Evolutionary conservation across 2,888 invertebrate genomes (phyloP).

Genomic region (Oscheius sp.): DNA sequence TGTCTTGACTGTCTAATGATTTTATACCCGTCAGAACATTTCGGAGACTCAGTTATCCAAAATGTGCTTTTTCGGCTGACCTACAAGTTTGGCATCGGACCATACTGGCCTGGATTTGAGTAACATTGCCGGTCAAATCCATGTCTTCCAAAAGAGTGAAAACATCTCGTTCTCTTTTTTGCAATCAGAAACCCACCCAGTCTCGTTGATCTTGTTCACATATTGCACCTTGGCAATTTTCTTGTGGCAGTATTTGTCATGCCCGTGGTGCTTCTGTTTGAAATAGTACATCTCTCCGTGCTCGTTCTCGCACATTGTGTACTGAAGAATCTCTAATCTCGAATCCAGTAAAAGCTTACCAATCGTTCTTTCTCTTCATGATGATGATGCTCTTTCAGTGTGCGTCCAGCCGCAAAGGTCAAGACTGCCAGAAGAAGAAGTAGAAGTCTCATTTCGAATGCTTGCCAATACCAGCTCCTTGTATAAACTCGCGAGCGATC

Average conservation of each 20-base stretch:
- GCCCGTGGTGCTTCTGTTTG: constrained; percentile 44
- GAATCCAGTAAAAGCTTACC: constrained; percentile 8
- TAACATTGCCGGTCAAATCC: neutral
- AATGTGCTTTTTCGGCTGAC: no score
- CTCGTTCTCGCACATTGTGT: constrained; percentile 48
- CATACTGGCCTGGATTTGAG: no score
- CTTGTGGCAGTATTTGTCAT: constrained; percentile 51
- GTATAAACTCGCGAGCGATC: constrained; percentile 53
- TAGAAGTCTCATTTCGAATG: constrained; percentile 40
- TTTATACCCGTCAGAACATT: no score
- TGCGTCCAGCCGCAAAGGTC: neutral
- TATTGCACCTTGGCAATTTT: constrained; percentile 56
- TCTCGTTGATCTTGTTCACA: constrained; percentile 57
- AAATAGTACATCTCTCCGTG: constrained; percentile 48
- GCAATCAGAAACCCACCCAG: constrained; percentile 50
- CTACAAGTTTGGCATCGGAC: no score
- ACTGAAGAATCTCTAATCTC: constrained; percentile 39
- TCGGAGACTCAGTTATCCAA: no score
- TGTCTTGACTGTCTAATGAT: no score
- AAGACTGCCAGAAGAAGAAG: constrained; percentile 1
- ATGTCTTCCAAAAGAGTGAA: neutral
- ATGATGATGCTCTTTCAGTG: constrained; percentile 11
- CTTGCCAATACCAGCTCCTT: constrained; percentile 59
- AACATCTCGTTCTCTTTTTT: neutral
- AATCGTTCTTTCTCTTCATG: constrained; percentile 20